phyloP scores from a whole-genome alignment of 2,797 vertebrate genomes.

The Smutsia gigantea region DNA sequence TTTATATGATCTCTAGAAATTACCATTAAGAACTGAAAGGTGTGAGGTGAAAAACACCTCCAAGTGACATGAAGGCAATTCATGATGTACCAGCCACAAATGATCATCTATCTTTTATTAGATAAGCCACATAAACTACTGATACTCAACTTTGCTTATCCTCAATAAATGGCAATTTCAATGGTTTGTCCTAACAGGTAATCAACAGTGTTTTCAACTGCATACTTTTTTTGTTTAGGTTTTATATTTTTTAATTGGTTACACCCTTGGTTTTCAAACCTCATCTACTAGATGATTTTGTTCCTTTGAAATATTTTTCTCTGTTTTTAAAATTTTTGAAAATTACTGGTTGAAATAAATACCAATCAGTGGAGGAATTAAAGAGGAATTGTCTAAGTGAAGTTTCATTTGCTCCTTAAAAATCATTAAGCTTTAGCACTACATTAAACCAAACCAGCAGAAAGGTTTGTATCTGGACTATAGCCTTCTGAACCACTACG shows the following conservation, averaged over 20 bases:
- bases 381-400: not conserved
- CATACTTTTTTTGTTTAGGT: not conserved
- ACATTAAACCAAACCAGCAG: not conserved
- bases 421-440: not conserved
- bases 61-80: not conserved
- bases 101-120: not conserved
- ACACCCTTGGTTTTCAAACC: not conserved
- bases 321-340: not conserved
- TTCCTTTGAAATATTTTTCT: not conserved
- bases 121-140: not conserved
- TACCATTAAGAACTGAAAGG: slow-evolving; percentile 12
- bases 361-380: not conserved
- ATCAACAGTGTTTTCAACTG: not conserved
- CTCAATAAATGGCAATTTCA: slow-evolving; percentile 2
- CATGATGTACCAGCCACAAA: not conserved
- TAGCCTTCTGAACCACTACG: not conserved
- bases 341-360: slow-evolving; percentile 40
- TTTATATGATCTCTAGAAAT: not conserved
- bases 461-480: not conserved
- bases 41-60: not conserved
- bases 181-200: slow-evolving; percentile 24
- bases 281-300: not conserved
- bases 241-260: not conserved
- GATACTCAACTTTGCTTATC: slow-evolving; percentile 35
- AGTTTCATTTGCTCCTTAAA: slow-evolving; percentile 15